Conservation (phyloP, 2,888 invertebrate species). For the Harpagoxenus sublaevis region DNA sequence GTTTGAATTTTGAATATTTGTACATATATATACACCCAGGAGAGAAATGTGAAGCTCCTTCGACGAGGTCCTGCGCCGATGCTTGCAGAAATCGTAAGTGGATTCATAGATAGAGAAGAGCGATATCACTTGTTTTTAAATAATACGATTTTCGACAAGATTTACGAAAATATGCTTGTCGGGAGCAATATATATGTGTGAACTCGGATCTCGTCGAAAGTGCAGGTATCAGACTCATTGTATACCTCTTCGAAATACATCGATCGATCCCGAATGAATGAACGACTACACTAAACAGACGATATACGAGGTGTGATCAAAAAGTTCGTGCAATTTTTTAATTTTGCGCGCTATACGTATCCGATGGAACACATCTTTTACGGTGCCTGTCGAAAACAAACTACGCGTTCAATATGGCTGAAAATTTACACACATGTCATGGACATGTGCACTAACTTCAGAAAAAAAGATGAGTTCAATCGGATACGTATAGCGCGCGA, state of each 20-base stretch:
- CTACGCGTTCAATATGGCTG: too few relatives aligned
- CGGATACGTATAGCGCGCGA: too few relatives aligned
- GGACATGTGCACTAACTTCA: too few relatives aligned
- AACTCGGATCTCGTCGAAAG: constrained; percentile 32
- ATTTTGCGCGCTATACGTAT: too few relatives aligned
- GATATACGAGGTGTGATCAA: neutral
- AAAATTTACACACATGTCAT: too few relatives aligned
- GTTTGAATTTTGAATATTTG: constrained; percentile 69
- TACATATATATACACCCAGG: constrained; percentile 62
- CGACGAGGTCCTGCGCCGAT: constrained; percentile 64
- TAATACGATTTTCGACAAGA: constrained; percentile 15
- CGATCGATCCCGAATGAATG: constrained; percentile 38
- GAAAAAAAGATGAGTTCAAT: too few relatives aligned
- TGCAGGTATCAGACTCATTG: constrained; percentile 17
- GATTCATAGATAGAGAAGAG: neutral
- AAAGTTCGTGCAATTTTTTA: too few relatives aligned
- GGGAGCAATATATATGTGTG: neutral
- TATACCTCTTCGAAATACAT: constrained; percentile 35
- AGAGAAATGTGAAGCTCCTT: constrained; percentile 52
- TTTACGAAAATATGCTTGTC: constrained; percentile 8
- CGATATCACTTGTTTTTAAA: constrained; percentile 1
- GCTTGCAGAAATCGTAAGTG: neutral
- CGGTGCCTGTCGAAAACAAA: too few relatives aligned
- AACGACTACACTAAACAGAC: constrained; percentile 23
- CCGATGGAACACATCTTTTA: too few relatives aligned